These are phyloP conservation scores for Pristiophorus japonicus DNA, from an alignment of 2,113 vertebrate species.

Conservation along the genomic window DNA sequence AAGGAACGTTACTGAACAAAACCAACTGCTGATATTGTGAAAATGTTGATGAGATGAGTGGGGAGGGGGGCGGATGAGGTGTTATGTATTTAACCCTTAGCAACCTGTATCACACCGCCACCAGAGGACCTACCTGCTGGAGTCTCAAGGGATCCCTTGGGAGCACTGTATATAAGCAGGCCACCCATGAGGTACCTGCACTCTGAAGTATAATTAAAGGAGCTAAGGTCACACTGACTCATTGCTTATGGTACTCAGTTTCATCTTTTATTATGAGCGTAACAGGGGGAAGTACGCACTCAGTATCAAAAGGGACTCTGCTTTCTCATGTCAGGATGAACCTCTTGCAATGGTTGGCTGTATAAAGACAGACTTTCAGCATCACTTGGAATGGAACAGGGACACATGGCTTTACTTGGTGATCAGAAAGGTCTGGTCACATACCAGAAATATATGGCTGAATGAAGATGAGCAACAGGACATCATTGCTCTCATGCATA, in stretches of 20 bases:
- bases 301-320: not conserved
- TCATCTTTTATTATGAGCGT: too few species aligned
- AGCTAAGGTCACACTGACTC: too few species aligned
- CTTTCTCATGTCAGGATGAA: not conserved
- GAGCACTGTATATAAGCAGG: too few species aligned
- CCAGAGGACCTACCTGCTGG: too few species aligned
- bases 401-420: not conserved
- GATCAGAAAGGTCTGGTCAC: not conserved
- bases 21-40: not conserved
- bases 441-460: not conserved
- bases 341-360: not conserved
- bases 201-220: too few species aligned
- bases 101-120: too few species aligned
- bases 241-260: too few species aligned
- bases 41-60: not conserved
- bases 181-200: too few species aligned
- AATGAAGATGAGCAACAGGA: not conserved
- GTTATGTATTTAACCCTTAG: too few species aligned
- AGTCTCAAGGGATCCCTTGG: too few species aligned
- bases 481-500: not conserved
- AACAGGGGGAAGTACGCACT: not conserved
- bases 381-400: not conserved
- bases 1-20: not conserved
- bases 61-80: too few species aligned
- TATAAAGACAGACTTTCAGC: not conserved